These are phyloP conservation scores for Anolis apletophallus DNA, from an alignment of 2,797 vertebrate species.

Conservation along the genomic window DNA sequence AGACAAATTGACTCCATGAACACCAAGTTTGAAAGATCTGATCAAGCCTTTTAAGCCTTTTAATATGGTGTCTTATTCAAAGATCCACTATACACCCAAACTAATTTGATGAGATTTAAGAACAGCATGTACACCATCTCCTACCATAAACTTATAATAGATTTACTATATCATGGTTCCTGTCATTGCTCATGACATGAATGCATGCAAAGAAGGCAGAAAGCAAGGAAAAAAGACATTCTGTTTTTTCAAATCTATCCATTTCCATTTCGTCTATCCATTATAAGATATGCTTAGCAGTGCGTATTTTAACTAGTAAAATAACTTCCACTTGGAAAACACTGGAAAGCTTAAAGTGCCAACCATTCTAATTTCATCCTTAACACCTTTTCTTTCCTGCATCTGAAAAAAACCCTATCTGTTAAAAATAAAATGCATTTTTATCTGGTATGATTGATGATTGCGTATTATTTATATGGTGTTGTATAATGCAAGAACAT, in stretches of 20 bases:
- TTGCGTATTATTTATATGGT: not conserved
- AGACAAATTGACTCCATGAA: too few species aligned
- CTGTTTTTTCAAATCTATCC: not conserved
- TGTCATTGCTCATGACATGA: constrained; percentile 32
- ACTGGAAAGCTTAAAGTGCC: not conserved
- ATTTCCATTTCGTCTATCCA: not conserved
- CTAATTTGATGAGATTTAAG: too few species aligned
- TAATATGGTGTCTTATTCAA: too few species aligned
- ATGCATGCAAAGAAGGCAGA: not conserved
- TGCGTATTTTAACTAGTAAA: rapidly evolving
- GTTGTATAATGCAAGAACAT: not conserved
- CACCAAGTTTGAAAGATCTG: too few species aligned
- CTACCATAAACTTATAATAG: not conserved
- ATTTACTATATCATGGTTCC: not conserved
- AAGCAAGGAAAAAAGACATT: not conserved
- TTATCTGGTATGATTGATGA: not conserved
- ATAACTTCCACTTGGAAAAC: not conserved
- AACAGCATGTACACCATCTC: not conserved
- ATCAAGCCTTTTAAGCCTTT: too few species aligned
- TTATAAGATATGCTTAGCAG: not conserved
- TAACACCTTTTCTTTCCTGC: not conserved
- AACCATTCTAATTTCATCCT: not conserved
- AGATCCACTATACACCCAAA: too few species aligned
- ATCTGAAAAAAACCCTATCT: not conserved
- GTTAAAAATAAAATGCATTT: not conserved